phyloP scores from a whole-genome alignment of 2,888 invertebrate species.

The Bruchidius siliquastri region DNA sequence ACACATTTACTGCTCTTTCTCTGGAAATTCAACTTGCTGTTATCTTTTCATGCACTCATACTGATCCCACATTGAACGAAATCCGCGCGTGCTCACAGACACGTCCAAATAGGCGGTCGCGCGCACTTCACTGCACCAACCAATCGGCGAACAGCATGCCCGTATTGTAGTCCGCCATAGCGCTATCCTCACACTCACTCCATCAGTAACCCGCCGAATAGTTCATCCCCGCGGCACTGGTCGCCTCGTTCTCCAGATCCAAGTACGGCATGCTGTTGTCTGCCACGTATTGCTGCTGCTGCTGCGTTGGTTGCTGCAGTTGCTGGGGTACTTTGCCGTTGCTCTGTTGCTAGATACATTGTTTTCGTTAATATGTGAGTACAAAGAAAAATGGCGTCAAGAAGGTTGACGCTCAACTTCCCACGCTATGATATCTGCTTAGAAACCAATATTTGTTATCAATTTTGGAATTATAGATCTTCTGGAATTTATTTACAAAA shows the following conservation, averaged over 20 bases:
- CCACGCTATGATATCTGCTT: no score
- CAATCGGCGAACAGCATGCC: background rate
- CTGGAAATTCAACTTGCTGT: no score
- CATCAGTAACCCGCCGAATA: background rate
- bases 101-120: background rate
- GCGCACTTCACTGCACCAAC: background rate
- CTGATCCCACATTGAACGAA: background rate
- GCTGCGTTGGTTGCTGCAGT: constrained; percentile 10
- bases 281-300: constrained; percentile 19
- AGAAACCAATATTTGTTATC: no score
- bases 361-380: background rate
- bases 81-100: background rate
- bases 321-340: background rate
- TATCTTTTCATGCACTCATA: no score
- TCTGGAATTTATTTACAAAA: no score
- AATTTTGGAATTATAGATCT: no score
- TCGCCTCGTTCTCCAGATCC: constrained; percentile 40
- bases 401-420: no score
- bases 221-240: background rate
- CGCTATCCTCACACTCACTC: background rate
- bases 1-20: no score
- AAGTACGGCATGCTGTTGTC: constrained; percentile 36
- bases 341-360: background rate
- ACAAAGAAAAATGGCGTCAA: no score
- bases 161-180: background rate